Evolutionary conservation across 2,113 vertebrate genomes (phyloP), one percentile per base, ranked within the genome.

Genomic region (Melanostigma gelatinosum): DNA sequence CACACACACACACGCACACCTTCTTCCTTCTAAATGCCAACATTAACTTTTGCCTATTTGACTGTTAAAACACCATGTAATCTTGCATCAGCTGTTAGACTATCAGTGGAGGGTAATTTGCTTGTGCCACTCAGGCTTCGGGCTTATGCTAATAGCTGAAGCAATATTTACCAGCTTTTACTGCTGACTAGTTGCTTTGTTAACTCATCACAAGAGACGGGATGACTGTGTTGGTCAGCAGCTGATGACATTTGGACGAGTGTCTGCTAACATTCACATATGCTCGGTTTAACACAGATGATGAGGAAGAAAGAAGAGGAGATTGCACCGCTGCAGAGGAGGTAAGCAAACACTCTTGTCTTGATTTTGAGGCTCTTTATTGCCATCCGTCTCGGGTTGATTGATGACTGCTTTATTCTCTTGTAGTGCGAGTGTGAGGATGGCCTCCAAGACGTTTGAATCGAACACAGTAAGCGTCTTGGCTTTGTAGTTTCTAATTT

Each of bases 251-350:
- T 48, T 52, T 22, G 46, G 52, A 52, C 12, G 34, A 16, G 65
- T 46, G 75, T 62, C 34, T 32, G 38, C 27, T n/a, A 34, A 1
- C 27, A 15, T 61, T 76, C 24, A 60, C 34, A 24, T 15, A 1
- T 20, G 18, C 29, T 70, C 16, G 66, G 4, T 63, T 44, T 1
- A 63, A 20, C 61, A 65, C 89, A 95, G 95, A 90, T 94, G 90
- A 87, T 92, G 75, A 94, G 34, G 66, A 95, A 94, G 80, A 94
- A 92, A 82, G 94, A 95, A 32, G 93, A 93, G 24, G 88, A 90
- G n/a, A 88, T 3, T 13, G 16, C 79, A 0, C 93, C 94, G 0
- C 80, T 95, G 61, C 93, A 92, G 80, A 91, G 95, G 69, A 95
- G 94, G 95, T 95, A 67, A 77, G 44, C 9, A 75, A 20, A n/a